Evolutionary conservation across 2,797 vertebrate species (phyloP), one percentile per base, ranked within the genome.

Genomic region (Pseudomugil tenellus): DNA sequence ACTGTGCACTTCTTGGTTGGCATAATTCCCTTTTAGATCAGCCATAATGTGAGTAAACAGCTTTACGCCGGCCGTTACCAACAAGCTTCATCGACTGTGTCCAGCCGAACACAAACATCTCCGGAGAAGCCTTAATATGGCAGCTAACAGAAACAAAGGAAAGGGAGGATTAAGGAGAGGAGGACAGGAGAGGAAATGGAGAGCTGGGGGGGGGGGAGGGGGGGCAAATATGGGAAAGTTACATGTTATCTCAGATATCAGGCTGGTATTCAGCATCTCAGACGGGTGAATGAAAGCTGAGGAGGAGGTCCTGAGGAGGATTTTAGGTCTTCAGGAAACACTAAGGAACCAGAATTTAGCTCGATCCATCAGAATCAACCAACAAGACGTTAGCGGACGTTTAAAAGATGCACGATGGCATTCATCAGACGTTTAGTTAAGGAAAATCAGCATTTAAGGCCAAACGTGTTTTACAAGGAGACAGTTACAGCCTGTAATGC

Each of bases 41-140:
- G 56, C 46, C 74, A 70, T 84, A 72, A 71, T 29, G 48, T 1
- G 72, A 84, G 74, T 77, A 80, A 78, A 71, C 83, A 77, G 77
- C 53, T 86, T 54, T 66, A 75, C 59, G 1, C 28, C 9, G 63
- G 62, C 65, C 1, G 79, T 79, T 80, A 56, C 43, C 73, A 84
- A 54, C 71, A 5, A 59, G 60, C 66, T 43, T 3, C 64, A 31
- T 39, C n/a, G 4, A 60, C 63, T 5, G 28, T 1, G 10, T 70
- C 58, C 55, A 12, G 60, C 9, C 69, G 64, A 54, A 66, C 66
- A 23, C 46, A 26, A 17, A 4, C 12, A 53, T 70, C 79, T 56
- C 60, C 26, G 34, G 17, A 35, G 70, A 41, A 67, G 56, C 7
- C 61, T 57, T 17, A 23, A 78, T 19, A 58, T 23, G 70, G 70